Base-by-base conservation (phyloP, 2,888 invertebrate genomes). In the Carpatolechia fugitivella region DNA sequence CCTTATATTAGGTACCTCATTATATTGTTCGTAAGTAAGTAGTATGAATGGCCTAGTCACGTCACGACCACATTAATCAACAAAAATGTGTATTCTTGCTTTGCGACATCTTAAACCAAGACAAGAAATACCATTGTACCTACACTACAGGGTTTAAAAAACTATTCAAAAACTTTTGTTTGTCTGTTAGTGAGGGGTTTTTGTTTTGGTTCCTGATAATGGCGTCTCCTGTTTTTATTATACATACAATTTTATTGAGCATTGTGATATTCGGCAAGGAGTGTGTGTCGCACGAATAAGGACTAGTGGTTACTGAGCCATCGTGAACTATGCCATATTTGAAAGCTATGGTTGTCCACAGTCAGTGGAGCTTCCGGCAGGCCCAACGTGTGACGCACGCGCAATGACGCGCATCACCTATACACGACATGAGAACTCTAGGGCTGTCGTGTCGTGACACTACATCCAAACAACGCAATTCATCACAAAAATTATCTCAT, bases 361-460 rank as follows among this genome's bases (percentile, higher is more conserved):
- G 24, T 24, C 24, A 56, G 60, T 50, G 55, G 55, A 40, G 56
- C 57, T 61, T 61, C 63, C 64, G 60, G 59, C 57, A 54, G 44
- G 18, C 53, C 18, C 47, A 44, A 29, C 33, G 46, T 30, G 55
- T 60, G 58, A 58, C 56, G 56, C 60, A 62, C 62, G 61, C 58
- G 61, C 59, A 57, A 48, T 58, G 59, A 62, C 62, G 61, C 58
- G 61, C 59, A 57, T 50, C 59, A 59, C 61, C 58, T 58, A 48
- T 59, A 58, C 53, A 54, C 50, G 48, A 62, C 59, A 56, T 48
- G 41, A 31, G 20, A 36, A 50, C 50, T 41, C n/a, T 38, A 53
- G 56, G 56, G 56, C 16, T 53, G 41, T 11, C 30, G 8, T 53
- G 41, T 11, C 30, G 8, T 44, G 44, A 11, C 18, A 20, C 8